Evolutionary conservation across 1,140 invertebrate genomes (phyloP).

Genomic region (Drosophila watanabei): DNA sequence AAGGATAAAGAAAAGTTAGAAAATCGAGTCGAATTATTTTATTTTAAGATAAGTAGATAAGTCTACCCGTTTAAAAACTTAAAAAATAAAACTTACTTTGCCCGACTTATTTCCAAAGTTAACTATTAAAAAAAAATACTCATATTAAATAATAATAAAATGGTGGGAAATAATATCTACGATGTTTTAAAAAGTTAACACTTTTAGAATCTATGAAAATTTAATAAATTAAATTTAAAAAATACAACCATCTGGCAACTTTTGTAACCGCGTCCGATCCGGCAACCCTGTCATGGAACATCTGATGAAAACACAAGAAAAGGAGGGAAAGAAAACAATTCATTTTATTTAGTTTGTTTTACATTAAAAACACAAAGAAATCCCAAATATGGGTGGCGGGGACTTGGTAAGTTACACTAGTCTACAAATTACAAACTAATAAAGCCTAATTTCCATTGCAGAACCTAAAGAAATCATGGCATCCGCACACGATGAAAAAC

Average conservation of each 20-base stretch:
- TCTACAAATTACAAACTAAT: neutral
- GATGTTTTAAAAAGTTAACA: too few species aligned
- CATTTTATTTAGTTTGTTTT: slow-evolving; percentile 3
- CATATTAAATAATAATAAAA: neutral
- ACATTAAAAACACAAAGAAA: neutral
- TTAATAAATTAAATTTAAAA: neutral
- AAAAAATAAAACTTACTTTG: too few species aligned
- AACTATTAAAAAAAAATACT: too few species aligned
- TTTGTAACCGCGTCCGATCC: neutral
- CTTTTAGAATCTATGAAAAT: neutral
- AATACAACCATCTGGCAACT: neutral
- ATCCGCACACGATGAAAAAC: slow-evolving; percentile 92
- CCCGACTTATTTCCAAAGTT: too few species aligned
- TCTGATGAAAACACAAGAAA: slow-evolving; percentile 29
- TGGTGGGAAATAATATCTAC: neutral
- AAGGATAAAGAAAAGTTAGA: neutral
- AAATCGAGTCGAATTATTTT: too few species aligned
- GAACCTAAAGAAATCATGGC: slow-evolving; percentile 93
- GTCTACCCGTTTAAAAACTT: too few species aligned
- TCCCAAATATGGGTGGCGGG: slow-evolving; percentile 86
- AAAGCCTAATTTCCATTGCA: slow-evolving; percentile 52
- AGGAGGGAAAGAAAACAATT: slow-evolving; percentile 46
- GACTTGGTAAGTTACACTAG: slow-evolving; percentile 86
- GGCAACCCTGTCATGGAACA: slow-evolving; percentile 12
- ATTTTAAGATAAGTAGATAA: too few species aligned